Percentiles rank a stretch among this genome's conserved stretches.
Evolutionary conservation across 2,797 vertebrate species (phyloP).

Genomic region (Dendrocincla fuliginosa): DNA sequence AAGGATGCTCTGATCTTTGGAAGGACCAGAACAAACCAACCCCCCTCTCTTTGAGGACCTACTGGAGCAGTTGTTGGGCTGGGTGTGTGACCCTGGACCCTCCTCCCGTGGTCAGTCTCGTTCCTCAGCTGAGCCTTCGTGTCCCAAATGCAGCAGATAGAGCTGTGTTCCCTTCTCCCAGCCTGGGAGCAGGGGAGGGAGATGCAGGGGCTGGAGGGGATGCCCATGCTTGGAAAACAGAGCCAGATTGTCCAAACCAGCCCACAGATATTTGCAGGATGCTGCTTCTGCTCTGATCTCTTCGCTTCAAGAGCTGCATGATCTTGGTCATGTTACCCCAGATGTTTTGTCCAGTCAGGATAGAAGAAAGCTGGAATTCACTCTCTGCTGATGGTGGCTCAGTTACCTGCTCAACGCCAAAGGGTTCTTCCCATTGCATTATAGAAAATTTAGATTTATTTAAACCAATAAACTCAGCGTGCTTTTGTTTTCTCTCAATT

Average conservation of each 20-base stretch:
- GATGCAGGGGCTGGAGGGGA: not conserved
- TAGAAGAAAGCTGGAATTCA: not conserved
- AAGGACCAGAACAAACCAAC: not conserved
- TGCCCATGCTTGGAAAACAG: not conserved
- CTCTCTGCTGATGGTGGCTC: not conserved
- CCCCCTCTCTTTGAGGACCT: fast-evolving
- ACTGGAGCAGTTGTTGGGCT: not conserved
- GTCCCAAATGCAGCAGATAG: not conserved
- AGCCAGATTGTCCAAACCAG: not conserved
- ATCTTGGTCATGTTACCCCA: slow-evolving; percentile 4
- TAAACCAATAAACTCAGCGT: fast-evolving
- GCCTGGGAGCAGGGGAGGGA: not conserved
- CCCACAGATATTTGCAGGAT: not conserved
- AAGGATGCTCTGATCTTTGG: not conserved
- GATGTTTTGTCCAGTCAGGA: not conserved
- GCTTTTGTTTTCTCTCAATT: not conserved
- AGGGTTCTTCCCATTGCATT: fast-evolving
- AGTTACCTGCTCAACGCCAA: not conserved
- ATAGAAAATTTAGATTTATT: not conserved
- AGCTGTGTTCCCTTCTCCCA: not conserved
- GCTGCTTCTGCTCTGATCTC: not conserved
- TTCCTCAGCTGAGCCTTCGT: not conserved
- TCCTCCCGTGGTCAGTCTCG: not conserved
- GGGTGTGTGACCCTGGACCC: not conserved
- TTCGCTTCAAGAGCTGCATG: slow-evolving; percentile 4